Conservation (phyloP, 2,797 vertebrate species). For the Bothrops alternatus region DNA sequence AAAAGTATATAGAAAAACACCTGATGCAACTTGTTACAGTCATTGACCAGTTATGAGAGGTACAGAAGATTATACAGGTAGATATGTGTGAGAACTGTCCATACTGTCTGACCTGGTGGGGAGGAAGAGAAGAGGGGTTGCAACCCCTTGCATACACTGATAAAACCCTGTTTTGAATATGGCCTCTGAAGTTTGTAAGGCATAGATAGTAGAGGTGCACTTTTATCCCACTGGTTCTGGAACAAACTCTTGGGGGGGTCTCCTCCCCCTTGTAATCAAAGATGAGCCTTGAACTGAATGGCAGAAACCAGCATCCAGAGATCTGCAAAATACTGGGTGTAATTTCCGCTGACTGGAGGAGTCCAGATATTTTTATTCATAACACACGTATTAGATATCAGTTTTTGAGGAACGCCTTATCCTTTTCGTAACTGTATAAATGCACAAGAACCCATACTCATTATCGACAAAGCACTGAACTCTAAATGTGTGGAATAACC, state of each 20-base stretch:
- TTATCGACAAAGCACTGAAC: neutral
- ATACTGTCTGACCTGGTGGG: conserved; percentile 90
- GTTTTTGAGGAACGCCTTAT: conserved; percentile 1
- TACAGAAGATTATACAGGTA: conserved; percentile 99
- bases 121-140: conserved; percentile 82
- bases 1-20: conserved; percentile 99
- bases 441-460: neutral
- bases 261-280: conserved; percentile 65
- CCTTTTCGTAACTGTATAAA: conserved; percentile 5
- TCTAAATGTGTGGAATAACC: neutral
- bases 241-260: conserved; percentile 74
- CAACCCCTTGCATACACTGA: conserved; percentile 95
- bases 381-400: conserved; percentile 38
- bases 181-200: conserved; percentile 99
- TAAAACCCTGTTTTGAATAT: conserved; percentile 99
- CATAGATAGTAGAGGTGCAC: conserved; percentile 92
- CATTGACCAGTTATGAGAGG: conserved; percentile 99
- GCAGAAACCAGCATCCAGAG: conserved; percentile 54
- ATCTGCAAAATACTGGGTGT: conserved; percentile 56
- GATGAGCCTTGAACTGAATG: conserved; percentile 56
- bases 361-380: conserved; percentile 55
- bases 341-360: conserved; percentile 51
- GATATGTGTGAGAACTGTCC: conserved; percentile 99
- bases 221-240: conserved; percentile 88
- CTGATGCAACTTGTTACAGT: conserved; percentile 99